Percentiles rank a stretch among this genome's conserved stretches.
phyloP scores from a whole-genome alignment of 2,113 vertebrate species.

The Labrus mixtus region DNA sequence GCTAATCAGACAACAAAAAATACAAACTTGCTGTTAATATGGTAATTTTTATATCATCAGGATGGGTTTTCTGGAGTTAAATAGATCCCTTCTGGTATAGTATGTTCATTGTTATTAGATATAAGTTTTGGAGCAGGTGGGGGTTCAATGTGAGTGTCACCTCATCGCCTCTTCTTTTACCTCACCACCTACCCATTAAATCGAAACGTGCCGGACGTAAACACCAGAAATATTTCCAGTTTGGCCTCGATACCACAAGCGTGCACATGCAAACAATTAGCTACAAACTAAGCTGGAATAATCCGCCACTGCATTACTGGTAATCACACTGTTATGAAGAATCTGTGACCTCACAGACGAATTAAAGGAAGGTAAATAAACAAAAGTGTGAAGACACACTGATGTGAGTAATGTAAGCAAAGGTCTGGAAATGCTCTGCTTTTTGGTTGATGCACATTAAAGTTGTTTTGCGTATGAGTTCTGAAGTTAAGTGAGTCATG shows the following conservation, averaged over 20 bases:
- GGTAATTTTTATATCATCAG: neutral
- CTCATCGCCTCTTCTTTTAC: conserved; percentile 1
- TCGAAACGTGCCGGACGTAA: conserved; percentile 13
- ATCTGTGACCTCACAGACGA: neutral
- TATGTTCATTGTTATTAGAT: neutral
- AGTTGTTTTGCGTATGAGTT: neutral
- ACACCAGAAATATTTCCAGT: conserved; percentile 32
- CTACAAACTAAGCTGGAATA: conserved; percentile 36
- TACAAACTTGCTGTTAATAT: too few relatives aligned
- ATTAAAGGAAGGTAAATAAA: neutral
- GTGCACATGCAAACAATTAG: conserved; percentile 41
- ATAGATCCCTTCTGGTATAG: neutral
- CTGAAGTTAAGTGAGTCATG: conserved; percentile 33
- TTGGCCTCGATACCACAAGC: conserved; percentile 21
- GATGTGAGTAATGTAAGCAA: neutral
- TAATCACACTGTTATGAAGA: conserved; percentile 25
- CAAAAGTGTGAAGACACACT: neutral
- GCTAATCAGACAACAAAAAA: too few relatives aligned
- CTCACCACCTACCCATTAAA: neutral
- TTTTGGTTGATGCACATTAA: neutral
- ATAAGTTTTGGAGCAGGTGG: neutral
- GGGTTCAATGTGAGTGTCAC: neutral
- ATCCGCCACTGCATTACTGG: conserved; percentile 34
- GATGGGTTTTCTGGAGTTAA: too few relatives aligned
- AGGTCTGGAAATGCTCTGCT: neutral